phyloP scores from a whole-genome alignment of 2,797 vertebrate species.

The Enoplosus armatus region DNA sequence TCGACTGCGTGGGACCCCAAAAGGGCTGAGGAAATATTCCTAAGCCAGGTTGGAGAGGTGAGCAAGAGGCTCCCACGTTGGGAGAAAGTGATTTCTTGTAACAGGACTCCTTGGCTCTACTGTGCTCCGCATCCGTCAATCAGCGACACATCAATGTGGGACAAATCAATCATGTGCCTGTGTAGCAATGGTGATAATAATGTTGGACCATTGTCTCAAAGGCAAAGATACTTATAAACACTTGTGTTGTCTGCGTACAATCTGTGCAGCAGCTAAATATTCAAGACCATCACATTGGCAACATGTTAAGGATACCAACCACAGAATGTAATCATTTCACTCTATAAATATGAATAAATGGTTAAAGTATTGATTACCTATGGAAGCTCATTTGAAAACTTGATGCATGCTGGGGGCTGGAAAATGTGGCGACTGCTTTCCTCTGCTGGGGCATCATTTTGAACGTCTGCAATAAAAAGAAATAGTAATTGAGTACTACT shows the following conservation, averaged over 20 bases:
- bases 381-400: conserved; percentile 98
- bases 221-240: conserved; percentile 22
- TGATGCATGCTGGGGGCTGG: conserved; percentile 91
- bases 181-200: conserved; percentile 68
- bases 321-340: background rate
- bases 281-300: background rate
- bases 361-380: conserved; percentile 85
- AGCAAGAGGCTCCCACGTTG: conserved; percentile 22
- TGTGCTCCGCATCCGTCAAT: conserved; percentile 91
- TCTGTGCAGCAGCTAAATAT: background rate
- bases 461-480: conserved; percentile 88
- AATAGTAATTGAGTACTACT: conserved; percentile 2
- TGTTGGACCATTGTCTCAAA: conserved; percentile 45
- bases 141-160: conserved; percentile 98
- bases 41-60: conserved; percentile 24
- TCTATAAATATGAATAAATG: background rate
- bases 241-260: background rate
- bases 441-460: conserved; percentile 97
- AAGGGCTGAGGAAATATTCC: conserved; percentile 42
- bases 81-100: conserved; percentile 27
- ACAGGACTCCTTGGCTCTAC: conserved; percentile 29
- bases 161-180: conserved; percentile 99
- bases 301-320: conserved; percentile 10
- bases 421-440: conserved; percentile 96
- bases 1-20: conserved; percentile 23